Percentiles rank a stretch among this genome's conserved stretches.
phyloP scores from a whole-genome alignment of 2,888 invertebrate genomes.

The Teleiodes luculella region DNA sequence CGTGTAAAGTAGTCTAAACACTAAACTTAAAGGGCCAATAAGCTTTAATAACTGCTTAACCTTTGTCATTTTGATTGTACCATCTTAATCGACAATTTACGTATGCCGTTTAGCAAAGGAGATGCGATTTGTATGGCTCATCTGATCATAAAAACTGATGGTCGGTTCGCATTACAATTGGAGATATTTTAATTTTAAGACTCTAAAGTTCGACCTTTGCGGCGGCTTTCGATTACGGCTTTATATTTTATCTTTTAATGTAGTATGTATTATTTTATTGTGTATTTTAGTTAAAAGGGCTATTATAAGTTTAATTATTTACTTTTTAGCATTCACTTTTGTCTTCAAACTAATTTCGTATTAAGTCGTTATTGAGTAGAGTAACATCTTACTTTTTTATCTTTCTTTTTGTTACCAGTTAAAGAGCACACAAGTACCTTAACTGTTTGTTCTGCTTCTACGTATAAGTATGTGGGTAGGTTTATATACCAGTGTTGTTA shows the following conservation, averaged over 20 bases:
- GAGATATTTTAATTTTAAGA: conserved; percentile 43
- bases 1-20: no score
- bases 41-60: conserved; percentile 10
- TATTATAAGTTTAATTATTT: not conserved
- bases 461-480: no score
- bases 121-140: conserved; percentile 38
- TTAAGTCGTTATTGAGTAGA: no score
- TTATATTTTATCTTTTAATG: not conserved
- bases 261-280: not conserved
- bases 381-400: no score
- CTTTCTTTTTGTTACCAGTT: no score
- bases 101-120: conserved; percentile 48
- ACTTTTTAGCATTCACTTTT: not conserved
- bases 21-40: no score
- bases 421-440: no score
- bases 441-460: no score
- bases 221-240: not conserved
- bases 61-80: conserved; percentile 57
- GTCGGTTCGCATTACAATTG: conserved; percentile 47
- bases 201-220: conserved; percentile 19
- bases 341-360: not conserved
- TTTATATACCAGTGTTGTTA: no score
- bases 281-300: no score
- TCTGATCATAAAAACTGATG: conserved; percentile 44
- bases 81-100: conserved; percentile 62